These are phyloP conservation scores for Lycia hirtaria DNA, from an alignment of 2,888 invertebrate species.

Conservation along the genomic window DNA sequence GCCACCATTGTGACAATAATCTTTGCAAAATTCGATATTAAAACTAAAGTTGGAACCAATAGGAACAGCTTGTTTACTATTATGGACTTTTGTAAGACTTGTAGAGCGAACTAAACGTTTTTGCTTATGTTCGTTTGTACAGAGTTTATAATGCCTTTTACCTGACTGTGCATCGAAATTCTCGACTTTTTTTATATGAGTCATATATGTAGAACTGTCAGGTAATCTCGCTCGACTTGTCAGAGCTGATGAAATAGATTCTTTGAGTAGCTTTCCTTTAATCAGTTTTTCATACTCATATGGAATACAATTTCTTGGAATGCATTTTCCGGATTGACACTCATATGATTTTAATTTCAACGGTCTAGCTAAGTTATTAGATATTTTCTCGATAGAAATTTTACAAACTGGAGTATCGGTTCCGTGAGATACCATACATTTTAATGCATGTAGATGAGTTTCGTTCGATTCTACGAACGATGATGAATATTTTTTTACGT, in stretches of 20 bases:
- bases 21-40: slow-evolving; percentile 1
- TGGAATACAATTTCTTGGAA: slow-evolving; percentile 55
- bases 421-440: background rate
- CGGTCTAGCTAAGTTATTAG: background rate
- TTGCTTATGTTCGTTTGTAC: background rate
- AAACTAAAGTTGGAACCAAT: slow-evolving; percentile 1
- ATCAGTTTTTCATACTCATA: slow-evolving; percentile 50
- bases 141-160: background rate
- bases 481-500: background rate
- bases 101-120: background rate
- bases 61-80: background rate
- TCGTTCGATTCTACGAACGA: background rate
- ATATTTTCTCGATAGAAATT: background rate
- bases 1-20: background rate
- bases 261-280: slow-evolving; percentile 11
- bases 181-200: background rate
- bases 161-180: background rate
- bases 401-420: background rate
- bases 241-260: background rate
- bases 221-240: background rate
- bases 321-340: slow-evolving; percentile 52
- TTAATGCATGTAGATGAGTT: background rate
- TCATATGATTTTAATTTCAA: slow-evolving; percentile 11
- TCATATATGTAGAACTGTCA: background rate
- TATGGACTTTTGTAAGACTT: background rate